These are phyloP conservation scores for Eumaeus atala DNA, from an alignment of 1,140 invertebrate species.

Conservation along the genomic window DNA sequence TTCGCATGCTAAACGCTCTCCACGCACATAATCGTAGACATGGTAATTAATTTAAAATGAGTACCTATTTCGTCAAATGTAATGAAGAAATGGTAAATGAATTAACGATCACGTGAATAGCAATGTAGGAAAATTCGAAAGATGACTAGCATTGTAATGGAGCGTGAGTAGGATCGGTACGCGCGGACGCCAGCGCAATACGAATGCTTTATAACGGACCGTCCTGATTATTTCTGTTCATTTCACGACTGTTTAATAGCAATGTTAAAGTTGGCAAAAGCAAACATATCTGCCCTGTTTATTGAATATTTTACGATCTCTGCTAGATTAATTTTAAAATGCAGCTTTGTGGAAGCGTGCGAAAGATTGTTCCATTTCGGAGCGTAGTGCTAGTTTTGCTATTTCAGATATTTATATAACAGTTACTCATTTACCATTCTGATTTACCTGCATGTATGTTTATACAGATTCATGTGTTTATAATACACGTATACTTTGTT, in stretches of 20 bases:
- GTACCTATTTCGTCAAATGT: slow-evolving; percentile 44
- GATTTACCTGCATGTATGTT: slow-evolving; percentile 67
- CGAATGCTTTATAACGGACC: slow-evolving; percentile 67
- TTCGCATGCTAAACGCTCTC: slow-evolving; percentile 32
- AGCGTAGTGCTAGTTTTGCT: slow-evolving; percentile 54
- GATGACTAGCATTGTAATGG: slow-evolving; percentile 55
- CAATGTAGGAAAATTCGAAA: slow-evolving; percentile 43
- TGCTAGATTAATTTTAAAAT: slow-evolving; percentile 68
- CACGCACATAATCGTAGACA: slow-evolving; percentile 32
- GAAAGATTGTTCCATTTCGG: slow-evolving; percentile 65
- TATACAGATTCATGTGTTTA: slow-evolving; percentile 66
- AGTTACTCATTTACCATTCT: slow-evolving; percentile 69
- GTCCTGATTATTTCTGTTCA: slow-evolving; percentile 70
- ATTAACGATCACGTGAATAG: slow-evolving; percentile 53
- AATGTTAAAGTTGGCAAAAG: slow-evolving; percentile 69
- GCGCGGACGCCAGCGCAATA: slow-evolving; percentile 56
- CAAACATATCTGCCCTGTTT: slow-evolving; percentile 69
- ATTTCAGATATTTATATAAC: slow-evolving; percentile 70
- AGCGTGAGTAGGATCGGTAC: slow-evolving; percentile 35
- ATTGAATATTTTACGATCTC: slow-evolving; percentile 72
- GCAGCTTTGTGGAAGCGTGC: slow-evolving; percentile 58
- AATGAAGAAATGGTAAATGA: slow-evolving; percentile 54
- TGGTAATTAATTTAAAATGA: slow-evolving; percentile 49
- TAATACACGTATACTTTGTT: slow-evolving; percentile 67
- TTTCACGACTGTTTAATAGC: slow-evolving; percentile 72